Conservation (phyloP, 1,140 invertebrate genomes). For the Hypsibius dujardini region DNA sequence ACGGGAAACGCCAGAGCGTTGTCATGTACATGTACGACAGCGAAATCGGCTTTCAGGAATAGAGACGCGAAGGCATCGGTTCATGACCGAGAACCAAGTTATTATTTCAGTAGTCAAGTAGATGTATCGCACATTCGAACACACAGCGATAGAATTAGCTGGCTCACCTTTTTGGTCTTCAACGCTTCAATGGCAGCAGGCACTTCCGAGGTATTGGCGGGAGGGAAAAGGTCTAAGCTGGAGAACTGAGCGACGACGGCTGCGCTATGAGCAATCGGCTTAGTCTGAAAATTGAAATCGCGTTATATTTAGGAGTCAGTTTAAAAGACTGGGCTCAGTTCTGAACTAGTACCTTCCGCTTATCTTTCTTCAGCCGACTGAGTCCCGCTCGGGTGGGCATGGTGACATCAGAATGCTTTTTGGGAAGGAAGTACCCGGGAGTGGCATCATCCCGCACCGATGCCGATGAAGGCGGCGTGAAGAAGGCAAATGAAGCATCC, state of each 20-base stretch:
- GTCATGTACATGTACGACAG: no score
- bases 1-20: no score
- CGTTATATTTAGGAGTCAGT: not conserved
- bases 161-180: not conserved
- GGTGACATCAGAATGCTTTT: not conserved
- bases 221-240: not conserved
- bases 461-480: not conserved
- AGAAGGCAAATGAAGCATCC: not conserved
- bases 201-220: not conserved
- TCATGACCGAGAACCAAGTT: no score
- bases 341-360: not conserved
- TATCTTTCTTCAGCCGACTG: constrained; percentile 8
- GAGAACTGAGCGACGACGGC: not conserved
- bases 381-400: not conserved
- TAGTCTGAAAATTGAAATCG: not conserved
- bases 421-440: constrained; percentile 2
- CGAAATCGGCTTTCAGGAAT: no score
- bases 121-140: no score
- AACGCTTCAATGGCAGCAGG: not conserved
- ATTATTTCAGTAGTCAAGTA: no score
- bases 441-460: not conserved
- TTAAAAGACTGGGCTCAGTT: not conserved
- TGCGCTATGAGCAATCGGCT: constrained; percentile 1
- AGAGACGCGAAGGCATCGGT: no score
- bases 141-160: no score